phyloP scores from a whole-genome alignment of 2,797 vertebrate species.

The Astyanax mexicanus region DNA sequence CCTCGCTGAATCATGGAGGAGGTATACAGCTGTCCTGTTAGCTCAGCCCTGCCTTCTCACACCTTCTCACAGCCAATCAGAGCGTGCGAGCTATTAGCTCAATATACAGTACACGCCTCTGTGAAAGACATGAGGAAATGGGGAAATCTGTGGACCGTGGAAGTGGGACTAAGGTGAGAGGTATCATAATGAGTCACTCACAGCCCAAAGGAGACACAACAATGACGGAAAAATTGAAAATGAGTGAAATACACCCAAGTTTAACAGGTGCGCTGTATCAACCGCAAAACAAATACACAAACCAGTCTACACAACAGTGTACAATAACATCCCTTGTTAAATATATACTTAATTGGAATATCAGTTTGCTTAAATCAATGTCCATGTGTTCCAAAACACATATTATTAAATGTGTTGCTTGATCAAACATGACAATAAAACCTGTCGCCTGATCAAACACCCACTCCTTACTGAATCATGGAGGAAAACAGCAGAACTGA shows the following conservation, averaged over 20 bases:
- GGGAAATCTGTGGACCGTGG: too few species aligned
- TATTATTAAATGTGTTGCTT: too few species aligned
- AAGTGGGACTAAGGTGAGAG: not conserved
- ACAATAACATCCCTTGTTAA: too few species aligned
- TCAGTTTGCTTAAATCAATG: too few species aligned
- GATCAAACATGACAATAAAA: too few species aligned
- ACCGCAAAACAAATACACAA: too few species aligned
- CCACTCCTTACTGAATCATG: conserved; percentile 74
- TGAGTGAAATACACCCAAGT: too few species aligned
- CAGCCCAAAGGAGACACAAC: conserved; percentile 28
- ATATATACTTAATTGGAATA: too few species aligned
- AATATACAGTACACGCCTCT: conserved; percentile 23
- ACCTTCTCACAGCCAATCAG: conserved; percentile 25
- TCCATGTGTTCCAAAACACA: too few species aligned
- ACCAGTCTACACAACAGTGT: too few species aligned
- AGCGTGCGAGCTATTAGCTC: conserved; percentile 17
- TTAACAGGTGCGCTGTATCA: too few species aligned
- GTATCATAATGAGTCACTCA: conserved; percentile 16
- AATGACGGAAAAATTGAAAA: conserved; percentile 17
- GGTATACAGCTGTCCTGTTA: conserved; percentile 26
- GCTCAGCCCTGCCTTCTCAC: not conserved
- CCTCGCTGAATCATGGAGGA: conserved; percentile 69
- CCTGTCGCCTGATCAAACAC: conserved; percentile 71
- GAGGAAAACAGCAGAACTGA: conserved; percentile 29
- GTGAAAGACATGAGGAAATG: conserved; percentile 1